phyloP scores from a whole-genome alignment of 2,888 invertebrate genomes.

The Apoda limacodes region DNA sequence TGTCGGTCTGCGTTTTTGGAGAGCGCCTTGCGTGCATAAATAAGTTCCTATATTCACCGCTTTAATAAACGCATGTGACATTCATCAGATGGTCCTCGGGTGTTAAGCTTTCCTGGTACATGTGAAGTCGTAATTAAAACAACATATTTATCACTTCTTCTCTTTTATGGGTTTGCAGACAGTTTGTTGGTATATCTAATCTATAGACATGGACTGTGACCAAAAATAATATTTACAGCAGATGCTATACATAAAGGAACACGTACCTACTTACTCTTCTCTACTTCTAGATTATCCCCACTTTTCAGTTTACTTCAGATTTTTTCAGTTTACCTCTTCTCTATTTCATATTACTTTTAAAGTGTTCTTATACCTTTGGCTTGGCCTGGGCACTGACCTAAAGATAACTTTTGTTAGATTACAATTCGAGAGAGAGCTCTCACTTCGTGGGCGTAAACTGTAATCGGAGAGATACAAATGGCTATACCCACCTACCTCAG shows the following conservation, averaged over 20 bases:
- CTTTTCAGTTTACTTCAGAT: no score
- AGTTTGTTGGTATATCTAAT: constrained; percentile 1
- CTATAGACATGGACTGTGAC: no score
- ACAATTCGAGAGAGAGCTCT: background rate
- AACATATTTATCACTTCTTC: constrained; percentile 28
- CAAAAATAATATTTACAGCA: no score
- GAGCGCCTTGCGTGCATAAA: constrained; percentile 43
- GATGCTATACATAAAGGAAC: no score
- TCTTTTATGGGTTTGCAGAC: constrained; percentile 1
- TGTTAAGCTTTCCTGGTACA: constrained; percentile 37
- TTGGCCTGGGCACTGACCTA: no score
- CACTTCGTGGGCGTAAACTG: constrained; percentile 17
- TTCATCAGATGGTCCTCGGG: constrained; percentile 34
- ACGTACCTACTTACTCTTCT: no score
- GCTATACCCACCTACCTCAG: constrained; percentile 19
- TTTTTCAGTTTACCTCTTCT: no score
- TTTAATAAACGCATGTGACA: constrained; percentile 25
- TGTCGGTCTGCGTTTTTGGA: constrained; percentile 41
- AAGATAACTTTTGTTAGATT: no score
- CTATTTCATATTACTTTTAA: no score
- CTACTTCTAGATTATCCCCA: no score
- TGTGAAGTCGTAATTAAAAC: constrained; percentile 31
- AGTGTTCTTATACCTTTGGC: no score
- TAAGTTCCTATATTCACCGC: constrained; percentile 33
- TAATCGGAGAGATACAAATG: constrained; percentile 22